These are phyloP conservation scores for Alfaro cultratus DNA, from an alignment of 2,797 vertebrate genomes.

Conservation along the genomic window DNA sequence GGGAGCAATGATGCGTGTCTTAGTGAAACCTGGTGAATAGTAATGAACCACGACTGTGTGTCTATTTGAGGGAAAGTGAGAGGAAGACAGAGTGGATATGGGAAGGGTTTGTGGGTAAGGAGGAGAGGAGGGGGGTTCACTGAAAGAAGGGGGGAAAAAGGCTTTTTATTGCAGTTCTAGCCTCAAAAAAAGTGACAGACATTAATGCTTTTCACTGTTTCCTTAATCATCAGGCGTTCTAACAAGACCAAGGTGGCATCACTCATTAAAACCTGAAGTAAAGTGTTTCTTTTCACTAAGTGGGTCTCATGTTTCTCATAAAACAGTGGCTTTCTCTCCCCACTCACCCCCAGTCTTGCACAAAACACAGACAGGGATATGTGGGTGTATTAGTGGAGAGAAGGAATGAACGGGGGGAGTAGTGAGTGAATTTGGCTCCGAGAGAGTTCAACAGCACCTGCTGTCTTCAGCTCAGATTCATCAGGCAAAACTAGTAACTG, in stretches of 20 bases:
- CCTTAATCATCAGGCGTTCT: slow-evolving; percentile 38
- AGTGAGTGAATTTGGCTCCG: slow-evolving; percentile 66
- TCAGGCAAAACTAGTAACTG: slow-evolving; percentile 56
- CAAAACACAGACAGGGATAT: slow-evolving; percentile 4
- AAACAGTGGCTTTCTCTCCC: slow-evolving; percentile 59
- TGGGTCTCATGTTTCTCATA: slow-evolving; percentile 49
- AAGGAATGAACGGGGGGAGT: slow-evolving; percentile 30
- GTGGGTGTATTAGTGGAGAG: slow-evolving; percentile 52
- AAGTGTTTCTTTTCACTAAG: slow-evolving; percentile 44
- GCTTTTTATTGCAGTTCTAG: slow-evolving; percentile 73
- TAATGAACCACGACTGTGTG: slow-evolving; percentile 83
- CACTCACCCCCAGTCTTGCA: slow-evolving; percentile 15
- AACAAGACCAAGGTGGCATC: slow-evolving; percentile 34
- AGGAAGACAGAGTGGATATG: slow-evolving; percentile 56
- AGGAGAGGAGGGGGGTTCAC: slow-evolving; percentile 31
- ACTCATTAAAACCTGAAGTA: slow-evolving; percentile 48
- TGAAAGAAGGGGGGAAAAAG: slow-evolving; percentile 61
- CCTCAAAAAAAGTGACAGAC: slow-evolving; percentile 60
- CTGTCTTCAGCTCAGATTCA: slow-evolving; percentile 68
- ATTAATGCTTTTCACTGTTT: slow-evolving; percentile 55
- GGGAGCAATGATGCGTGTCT: slow-evolving; percentile 77
- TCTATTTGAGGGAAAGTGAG: slow-evolving; percentile 78
- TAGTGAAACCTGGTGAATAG: slow-evolving; percentile 84
- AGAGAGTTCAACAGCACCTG: slow-evolving; percentile 75
- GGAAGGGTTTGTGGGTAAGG: slow-evolving; percentile 46